Base-by-base conservation (phyloP, 2,888 invertebrate genomes). In the Escarpia spicata region DNA sequence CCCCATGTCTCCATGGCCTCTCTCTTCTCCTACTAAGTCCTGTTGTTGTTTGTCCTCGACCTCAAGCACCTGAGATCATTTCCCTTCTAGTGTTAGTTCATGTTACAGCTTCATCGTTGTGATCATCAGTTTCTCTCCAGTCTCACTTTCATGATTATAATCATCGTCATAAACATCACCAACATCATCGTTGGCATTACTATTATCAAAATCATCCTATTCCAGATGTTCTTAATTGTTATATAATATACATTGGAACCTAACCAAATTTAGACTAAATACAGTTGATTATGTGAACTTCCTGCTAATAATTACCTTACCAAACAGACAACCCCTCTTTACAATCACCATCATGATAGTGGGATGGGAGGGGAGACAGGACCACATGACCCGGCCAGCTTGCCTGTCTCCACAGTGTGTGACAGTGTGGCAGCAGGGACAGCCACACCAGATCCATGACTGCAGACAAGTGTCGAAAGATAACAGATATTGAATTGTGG, bases 401-500 rank as follows among this genome's bases (percentile, higher is more conserved):
- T 75, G 75, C 6, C 19, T 75, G 75, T 75, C 75, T 75, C 75
- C 75, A 15, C 26, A 75, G 75, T 26, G 6, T 75, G 75, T 75
- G 75, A 75, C 75, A 75, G 6, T 75, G 75, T 75, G 75, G 26
- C 75, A 75, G 19, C 75, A 75, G 75, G 52, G 75, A 75, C 75
- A 75, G 75, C 75, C 26, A 75, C 75, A 75, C 75, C 75, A 75
- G 75, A 15, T 75, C 75, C 26, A 26, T 75, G 75, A 75, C 75
- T 15, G 75, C 75, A 75, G 75, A 75, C 75, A 75, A 75, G 75
- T 75, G 75, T 75, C 75, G 75, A 15, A 75, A 75, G 75, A 75
- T 75, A 75, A 75, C 75, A 75, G 75, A 75, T 75, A 75, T 75
- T 75, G 75, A 75, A 75, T 75, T 75, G 75, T 75, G 19, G 75